Evolutionary conservation across 2,888 invertebrate genomes (phyloP).

Genomic region (Patella caerulea): DNA sequence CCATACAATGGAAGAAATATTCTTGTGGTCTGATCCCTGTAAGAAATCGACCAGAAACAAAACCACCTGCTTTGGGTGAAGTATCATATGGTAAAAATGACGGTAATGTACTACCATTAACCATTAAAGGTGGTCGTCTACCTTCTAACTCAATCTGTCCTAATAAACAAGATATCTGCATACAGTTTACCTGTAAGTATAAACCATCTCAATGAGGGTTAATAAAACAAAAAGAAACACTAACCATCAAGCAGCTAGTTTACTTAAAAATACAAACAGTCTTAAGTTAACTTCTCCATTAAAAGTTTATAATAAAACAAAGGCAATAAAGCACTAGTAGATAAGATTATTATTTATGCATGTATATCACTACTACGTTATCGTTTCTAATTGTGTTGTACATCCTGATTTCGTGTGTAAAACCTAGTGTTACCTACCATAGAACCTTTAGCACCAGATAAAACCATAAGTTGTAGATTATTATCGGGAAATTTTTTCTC

Average conservation of each 20-base stretch:
- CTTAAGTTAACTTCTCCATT: too few relatives aligned
- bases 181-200: constrained; percentile 82
- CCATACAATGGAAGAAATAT: constrained; percentile 99
- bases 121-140: constrained; percentile 93
- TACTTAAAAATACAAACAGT: too few relatives aligned
- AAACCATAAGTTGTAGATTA: constrained; percentile 98
- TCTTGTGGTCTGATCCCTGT: constrained; percentile 99
- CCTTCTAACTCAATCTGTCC: constrained; percentile 99
- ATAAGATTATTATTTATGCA: too few relatives aligned
- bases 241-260: too few relatives aligned
- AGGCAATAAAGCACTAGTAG: too few relatives aligned
- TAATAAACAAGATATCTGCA: constrained; percentile 97
- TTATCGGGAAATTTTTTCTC: constrained; percentile 91
- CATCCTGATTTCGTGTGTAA: neutral
- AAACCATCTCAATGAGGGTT: constrained; percentile 1
- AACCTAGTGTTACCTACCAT: constrained; percentile 75
- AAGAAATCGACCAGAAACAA: constrained; percentile 95
- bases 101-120: constrained; percentile 90
- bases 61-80: constrained; percentile 94
- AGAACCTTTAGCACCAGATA: constrained; percentile 99
- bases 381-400: too few relatives aligned
- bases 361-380: too few relatives aligned
- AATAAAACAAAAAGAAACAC: too few relatives aligned
- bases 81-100: constrained; percentile 91
- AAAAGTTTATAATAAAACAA: too few relatives aligned